phyloP scores from a whole-genome alignment of 2,888 invertebrate genomes.

The Leptinotarsa peninsularis region DNA sequence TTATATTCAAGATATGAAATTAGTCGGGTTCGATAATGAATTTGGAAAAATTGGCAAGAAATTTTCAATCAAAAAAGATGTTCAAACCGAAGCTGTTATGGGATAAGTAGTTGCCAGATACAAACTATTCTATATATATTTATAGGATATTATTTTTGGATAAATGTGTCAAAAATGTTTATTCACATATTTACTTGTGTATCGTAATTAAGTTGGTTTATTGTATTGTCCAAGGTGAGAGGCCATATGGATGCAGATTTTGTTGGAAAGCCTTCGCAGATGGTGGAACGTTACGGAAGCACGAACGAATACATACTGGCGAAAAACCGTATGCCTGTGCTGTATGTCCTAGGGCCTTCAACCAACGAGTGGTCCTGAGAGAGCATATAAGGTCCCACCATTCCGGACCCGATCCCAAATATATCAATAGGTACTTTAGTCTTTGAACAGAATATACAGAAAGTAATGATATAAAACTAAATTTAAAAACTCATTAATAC shows the following conservation, averaged over 20 bases:
- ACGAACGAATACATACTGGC: slow-evolving; percentile 86
- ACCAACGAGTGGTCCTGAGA: slow-evolving; percentile 85
- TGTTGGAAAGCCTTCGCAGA: slow-evolving; percentile 93
- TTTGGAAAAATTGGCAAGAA: too few relatives aligned
- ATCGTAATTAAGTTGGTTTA: background rate
- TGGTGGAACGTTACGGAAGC: slow-evolving; percentile 86
- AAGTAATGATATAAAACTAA: too few relatives aligned
- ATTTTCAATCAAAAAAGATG: too few relatives aligned
- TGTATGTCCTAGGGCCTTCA: slow-evolving; percentile 87
- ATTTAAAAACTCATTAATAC: too few relatives aligned
- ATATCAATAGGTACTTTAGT: slow-evolving; percentile 66
- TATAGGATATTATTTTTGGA: too few relatives aligned
- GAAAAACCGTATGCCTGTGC: slow-evolving; percentile 87
- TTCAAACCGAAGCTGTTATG: too few relatives aligned
- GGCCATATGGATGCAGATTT: slow-evolving; percentile 86
- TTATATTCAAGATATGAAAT: too few relatives aligned
- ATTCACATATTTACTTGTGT: too few relatives aligned
- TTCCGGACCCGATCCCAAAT: slow-evolving; percentile 81
- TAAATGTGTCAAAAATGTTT: too few relatives aligned
- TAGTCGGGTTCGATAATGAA: too few relatives aligned
- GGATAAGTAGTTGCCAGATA: too few relatives aligned
- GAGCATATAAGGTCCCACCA: slow-evolving; percentile 90
- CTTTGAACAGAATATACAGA: background rate
- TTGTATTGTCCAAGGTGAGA: slow-evolving; percentile 66
- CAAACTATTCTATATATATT: too few relatives aligned